phyloP scores from a whole-genome alignment of 1,140 invertebrate species.

The Drosophila punjabiensis region DNA sequence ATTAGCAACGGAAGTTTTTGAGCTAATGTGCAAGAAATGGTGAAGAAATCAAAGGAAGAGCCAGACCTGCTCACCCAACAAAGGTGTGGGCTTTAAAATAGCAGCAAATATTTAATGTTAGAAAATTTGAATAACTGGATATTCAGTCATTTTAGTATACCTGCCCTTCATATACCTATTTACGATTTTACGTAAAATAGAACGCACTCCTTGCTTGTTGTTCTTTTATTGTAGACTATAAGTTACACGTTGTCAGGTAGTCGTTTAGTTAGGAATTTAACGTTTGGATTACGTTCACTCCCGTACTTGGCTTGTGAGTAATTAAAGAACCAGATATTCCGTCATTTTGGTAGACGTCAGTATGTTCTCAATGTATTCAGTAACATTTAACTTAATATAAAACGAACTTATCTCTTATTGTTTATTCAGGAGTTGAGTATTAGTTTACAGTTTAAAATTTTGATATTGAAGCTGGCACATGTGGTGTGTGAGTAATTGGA shows the following conservation, averaged over 20 bases:
- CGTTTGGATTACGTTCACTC: too few relatives aligned
- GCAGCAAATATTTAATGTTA: not conserved
- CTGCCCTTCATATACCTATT: too few relatives aligned
- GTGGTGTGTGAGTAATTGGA: not conserved
- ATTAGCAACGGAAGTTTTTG: conserved; percentile 64
- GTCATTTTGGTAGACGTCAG: not conserved
- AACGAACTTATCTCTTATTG: not conserved
- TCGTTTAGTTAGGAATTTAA: too few relatives aligned
- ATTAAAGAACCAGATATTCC: too few relatives aligned
- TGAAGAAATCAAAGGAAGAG: conserved; percentile 41
- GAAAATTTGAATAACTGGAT: not conserved
- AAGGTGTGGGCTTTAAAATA: not conserved
- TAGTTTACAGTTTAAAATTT: not conserved
- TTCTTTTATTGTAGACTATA: too few relatives aligned
- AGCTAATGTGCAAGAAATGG: conserved; percentile 58
- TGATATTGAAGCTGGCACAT: not conserved
- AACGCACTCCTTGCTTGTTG: too few relatives aligned
- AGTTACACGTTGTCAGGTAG: too few relatives aligned
- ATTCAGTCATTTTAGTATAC: too few relatives aligned
- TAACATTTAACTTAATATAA: not conserved
- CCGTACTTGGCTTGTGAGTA: too few relatives aligned
- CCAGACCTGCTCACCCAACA: conserved; percentile 22
- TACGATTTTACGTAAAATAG: too few relatives aligned
- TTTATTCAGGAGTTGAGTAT: too few relatives aligned
- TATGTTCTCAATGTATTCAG: not conserved